Evolutionary conservation across 1,140 invertebrate genomes (phyloP).

Genomic region (Lasioglossum albipes): DNA sequence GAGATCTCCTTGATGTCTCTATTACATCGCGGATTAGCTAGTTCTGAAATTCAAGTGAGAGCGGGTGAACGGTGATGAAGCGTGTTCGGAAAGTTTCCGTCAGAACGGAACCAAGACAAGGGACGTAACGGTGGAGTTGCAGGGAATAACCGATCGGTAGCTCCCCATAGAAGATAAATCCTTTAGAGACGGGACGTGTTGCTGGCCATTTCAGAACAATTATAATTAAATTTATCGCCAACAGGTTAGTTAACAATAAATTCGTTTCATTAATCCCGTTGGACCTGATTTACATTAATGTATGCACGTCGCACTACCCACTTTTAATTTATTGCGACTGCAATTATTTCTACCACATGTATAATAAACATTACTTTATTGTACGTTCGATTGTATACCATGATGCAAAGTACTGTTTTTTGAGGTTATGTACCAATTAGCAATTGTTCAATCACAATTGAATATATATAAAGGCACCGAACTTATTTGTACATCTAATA

Average conservation of each 20-base stretch:
- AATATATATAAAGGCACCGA: no score
- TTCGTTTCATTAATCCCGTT: neutral
- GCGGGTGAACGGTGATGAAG: constrained; percentile 69
- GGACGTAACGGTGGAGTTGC: constrained; percentile 55
- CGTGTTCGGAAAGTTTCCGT: constrained; percentile 65
- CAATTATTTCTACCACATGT: no score
- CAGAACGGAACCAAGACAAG: constrained; percentile 45
- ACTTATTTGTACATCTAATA: no score
- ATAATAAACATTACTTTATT: no score
- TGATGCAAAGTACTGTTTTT: no score
- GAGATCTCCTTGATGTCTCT: constrained; percentile 73
- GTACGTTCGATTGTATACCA: no score
- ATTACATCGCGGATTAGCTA: constrained; percentile 76
- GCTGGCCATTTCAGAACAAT: neutral
- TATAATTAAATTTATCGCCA: neutral
- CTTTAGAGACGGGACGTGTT: neutral
- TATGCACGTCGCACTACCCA: no score
- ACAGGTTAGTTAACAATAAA: neutral
- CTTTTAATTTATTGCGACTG: no score
- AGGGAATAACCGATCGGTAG: constrained; percentile 65
- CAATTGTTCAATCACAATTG: no score
- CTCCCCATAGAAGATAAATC: constrained; percentile 40
- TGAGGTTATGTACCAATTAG: no score
- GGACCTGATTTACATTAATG: no score
- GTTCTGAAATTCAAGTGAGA: constrained; percentile 73